phyloP scores from a whole-genome alignment of 2,797 vertebrate genomes.

The Chrosomus eos region DNA sequence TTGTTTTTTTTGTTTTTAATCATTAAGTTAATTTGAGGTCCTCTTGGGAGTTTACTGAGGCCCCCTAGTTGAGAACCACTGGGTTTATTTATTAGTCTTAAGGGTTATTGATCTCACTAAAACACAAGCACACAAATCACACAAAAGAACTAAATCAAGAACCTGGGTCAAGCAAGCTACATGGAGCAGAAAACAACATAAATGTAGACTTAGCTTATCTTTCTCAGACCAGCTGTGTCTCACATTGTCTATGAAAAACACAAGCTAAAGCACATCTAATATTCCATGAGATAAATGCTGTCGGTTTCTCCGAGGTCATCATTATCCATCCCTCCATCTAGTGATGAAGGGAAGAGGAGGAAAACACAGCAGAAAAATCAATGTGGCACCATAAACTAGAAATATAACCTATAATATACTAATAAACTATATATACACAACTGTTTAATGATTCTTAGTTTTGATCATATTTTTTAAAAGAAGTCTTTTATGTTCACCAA shows the following conservation, averaged over 20 bases:
- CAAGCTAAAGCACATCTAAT: conserved; percentile 45
- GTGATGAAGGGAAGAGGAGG: background rate
- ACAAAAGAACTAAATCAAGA: background rate
- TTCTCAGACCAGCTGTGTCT: conserved; percentile 6
- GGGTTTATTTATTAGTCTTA: background rate
- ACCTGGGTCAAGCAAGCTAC: background rate
- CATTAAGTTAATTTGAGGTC: background rate
- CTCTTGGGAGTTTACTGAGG: background rate
- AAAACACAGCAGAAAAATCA: background rate
- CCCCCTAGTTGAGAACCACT: background rate
- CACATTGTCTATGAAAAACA: background rate
- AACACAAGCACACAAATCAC: conserved; percentile 4
- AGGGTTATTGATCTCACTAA: conserved; percentile 20
- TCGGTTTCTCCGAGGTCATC: conserved; percentile 13
- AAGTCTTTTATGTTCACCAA: too few species aligned
- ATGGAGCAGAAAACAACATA: conserved; percentile 11
- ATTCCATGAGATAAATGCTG: conserved; percentile 35
- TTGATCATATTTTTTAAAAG: background rate
- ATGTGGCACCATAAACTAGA: background rate
- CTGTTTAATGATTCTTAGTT: background rate
- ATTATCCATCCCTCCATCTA: background rate
- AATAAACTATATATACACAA: background rate
- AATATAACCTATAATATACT: background rate
- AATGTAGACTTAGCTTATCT: conserved; percentile 8
- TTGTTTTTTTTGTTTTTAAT: background rate